These are phyloP conservation scores for Nesometra sesokonis DNA, from an alignment of 35 echinoderm and acorn worm genomes.

Conservation along the genomic window DNA sequence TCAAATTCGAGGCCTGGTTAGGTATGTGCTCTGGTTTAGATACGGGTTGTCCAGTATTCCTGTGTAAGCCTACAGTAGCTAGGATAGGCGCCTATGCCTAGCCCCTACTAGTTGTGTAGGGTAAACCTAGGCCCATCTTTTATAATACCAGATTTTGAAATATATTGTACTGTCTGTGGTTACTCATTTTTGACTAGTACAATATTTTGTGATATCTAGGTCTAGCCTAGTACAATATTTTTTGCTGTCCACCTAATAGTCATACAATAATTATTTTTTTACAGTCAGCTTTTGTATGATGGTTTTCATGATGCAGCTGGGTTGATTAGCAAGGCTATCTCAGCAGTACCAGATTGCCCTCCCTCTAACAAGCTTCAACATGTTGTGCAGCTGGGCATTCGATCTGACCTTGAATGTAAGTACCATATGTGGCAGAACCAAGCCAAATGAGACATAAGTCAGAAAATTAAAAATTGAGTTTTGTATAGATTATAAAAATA, in stretches of 20 bases:
- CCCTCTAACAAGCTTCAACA: conserved; percentile 73
- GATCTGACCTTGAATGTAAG: conserved; percentile 81
- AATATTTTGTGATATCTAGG: neutral
- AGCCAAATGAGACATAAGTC: too few species aligned
- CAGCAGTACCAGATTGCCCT: conserved; percentile 72
- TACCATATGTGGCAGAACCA: neutral
- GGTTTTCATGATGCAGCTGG: conserved; percentile 62
- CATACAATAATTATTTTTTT: conserved; percentile 1
- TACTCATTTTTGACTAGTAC: neutral
- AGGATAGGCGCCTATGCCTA: too few species aligned
- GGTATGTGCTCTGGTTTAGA: too few species aligned
- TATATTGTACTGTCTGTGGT: neutral
- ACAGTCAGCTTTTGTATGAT: conserved; percentile 91
- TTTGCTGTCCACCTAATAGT: neutral
- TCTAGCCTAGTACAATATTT: neutral
- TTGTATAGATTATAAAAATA: too few species aligned
- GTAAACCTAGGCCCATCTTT: too few species aligned
- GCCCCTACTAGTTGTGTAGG: too few species aligned
- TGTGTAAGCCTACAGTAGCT: too few species aligned
- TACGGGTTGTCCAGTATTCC: too few species aligned
- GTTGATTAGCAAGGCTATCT: conserved; percentile 56
- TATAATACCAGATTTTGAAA: too few species aligned
- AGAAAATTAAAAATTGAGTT: too few species aligned
- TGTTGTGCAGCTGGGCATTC: conserved; percentile 71
- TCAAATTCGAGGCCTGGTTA: too few species aligned